These are phyloP conservation scores for Garrulus glandarius DNA, from an alignment of 2,797 vertebrate genomes.

Conservation along the genomic window DNA sequence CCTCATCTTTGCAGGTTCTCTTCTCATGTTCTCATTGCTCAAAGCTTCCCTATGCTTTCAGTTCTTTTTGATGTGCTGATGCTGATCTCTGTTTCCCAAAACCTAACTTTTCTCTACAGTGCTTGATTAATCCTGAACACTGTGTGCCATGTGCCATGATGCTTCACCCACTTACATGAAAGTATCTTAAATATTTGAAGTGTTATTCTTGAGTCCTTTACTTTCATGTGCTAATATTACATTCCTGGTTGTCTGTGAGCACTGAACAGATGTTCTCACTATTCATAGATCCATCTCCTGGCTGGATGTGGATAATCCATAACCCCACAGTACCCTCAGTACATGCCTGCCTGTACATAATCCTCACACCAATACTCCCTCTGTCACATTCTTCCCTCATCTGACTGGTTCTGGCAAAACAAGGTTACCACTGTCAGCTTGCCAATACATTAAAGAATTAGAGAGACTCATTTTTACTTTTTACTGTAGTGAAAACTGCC, in stretches of 20 bases:
- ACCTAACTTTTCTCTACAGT: not conserved
- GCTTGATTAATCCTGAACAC: not conserved
- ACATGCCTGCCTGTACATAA: not conserved
- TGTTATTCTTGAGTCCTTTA: not conserved
- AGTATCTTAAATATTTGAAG: not conserved
- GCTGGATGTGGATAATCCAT: not conserved
- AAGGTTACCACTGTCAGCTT: not conserved
- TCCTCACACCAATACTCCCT: not conserved
- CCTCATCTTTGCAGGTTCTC: not conserved
- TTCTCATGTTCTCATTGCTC: not conserved
- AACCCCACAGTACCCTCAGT: not conserved
- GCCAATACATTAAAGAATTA: not conserved
- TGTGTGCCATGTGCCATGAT: not conserved
- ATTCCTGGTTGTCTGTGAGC: not conserved
- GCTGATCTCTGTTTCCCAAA: not conserved
- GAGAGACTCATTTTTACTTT: not conserved
- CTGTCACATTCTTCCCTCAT: not conserved
- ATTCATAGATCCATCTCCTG: not conserved
- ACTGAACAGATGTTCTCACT: not conserved
- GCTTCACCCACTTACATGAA: not conserved
- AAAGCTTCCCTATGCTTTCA: not conserved
- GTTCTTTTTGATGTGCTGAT: not conserved
- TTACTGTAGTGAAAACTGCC: not conserved
- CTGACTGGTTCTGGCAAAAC: not conserved
- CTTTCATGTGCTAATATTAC: not conserved